These are phyloP conservation scores for Ernsta delagoae DNA, from an alignment of 2,888 invertebrate genomes.

Conservation along the genomic window DNA sequence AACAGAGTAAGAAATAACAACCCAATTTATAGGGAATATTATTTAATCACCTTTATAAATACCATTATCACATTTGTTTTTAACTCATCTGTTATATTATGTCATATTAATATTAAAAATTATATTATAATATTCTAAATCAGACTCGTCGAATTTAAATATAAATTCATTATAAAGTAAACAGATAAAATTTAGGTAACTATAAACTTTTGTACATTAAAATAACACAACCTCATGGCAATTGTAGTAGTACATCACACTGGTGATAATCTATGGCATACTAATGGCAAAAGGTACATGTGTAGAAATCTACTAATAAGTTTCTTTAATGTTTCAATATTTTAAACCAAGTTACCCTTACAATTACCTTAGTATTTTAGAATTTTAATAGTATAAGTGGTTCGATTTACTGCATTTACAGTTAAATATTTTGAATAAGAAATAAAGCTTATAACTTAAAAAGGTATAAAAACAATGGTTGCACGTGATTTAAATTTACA, in stretches of 20 bases:
- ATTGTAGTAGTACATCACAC: slow-evolving; percentile 55
- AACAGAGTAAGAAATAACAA: slow-evolving; percentile 22
- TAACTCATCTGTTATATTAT: slow-evolving; percentile 67
- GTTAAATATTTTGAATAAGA: slow-evolving; percentile 10
- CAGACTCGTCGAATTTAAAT: slow-evolving; percentile 80
- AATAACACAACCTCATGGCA: slow-evolving; percentile 81
- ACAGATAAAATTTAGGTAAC: slow-evolving; percentile 76
- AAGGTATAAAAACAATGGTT: slow-evolving; percentile 14
- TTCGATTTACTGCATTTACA: neutral
- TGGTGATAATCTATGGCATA: slow-evolving; percentile 64
- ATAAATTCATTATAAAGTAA: slow-evolving; percentile 74
- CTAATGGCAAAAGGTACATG: slow-evolving; percentile 51
- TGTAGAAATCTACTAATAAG: slow-evolving; percentile 36
- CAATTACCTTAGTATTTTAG: slow-evolving; percentile 7
- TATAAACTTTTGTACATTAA: slow-evolving; percentile 74
- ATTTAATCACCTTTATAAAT: slow-evolving; percentile 54
- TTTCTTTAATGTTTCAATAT: neutral
- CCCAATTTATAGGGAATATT: slow-evolving; percentile 41
- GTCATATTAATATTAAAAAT: slow-evolving; percentile 64
- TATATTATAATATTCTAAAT: slow-evolving; percentile 60
- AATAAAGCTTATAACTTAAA: slow-evolving; percentile 14
- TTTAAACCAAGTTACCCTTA: slow-evolving; percentile 16
- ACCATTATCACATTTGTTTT: slow-evolving; percentile 79
- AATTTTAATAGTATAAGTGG: neutral
- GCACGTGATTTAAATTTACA: slow-evolving; percentile 24